These are phyloP conservation scores for Sebastes miniatus DNA, from an alignment of 2,797 vertebrate species.

Conservation along the genomic window DNA sequence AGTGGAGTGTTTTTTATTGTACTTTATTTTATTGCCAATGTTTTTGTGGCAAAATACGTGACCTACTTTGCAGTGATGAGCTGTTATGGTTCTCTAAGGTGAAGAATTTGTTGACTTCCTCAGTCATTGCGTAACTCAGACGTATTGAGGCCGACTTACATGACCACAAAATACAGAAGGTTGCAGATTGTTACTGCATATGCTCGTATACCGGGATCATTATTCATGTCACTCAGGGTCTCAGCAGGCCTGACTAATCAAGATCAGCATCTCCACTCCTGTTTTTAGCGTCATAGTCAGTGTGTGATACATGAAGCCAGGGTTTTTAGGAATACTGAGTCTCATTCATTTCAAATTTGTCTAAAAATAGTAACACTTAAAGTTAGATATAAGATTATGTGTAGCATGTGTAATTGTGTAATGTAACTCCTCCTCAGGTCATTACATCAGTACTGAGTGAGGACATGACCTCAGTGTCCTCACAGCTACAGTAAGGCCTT, in stretches of 20 bases:
- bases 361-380: background rate
- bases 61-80: background rate
- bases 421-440: background rate
- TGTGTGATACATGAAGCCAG: background rate
- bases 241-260: background rate
- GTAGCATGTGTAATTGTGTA: background rate
- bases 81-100: background rate
- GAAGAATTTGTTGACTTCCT: conserved; percentile 27
- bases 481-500: background rate
- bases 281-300: conserved; percentile 13
- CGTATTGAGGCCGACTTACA: background rate
- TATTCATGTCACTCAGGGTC: background rate
- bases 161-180: conserved; percentile 1
- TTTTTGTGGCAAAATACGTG: background rate
- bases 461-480: background rate
- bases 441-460: background rate
- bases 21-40: background rate
- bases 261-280: background rate
- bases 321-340: background rate
- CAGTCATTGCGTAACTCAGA: background rate
- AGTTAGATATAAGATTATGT: background rate
- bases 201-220: conserved; percentile 7
- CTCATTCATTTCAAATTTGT: no score
- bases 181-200: background rate
- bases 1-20: background rate